Conservation (phyloP, 1,140 invertebrate species). For the Lutraria rhynchaena region DNA sequence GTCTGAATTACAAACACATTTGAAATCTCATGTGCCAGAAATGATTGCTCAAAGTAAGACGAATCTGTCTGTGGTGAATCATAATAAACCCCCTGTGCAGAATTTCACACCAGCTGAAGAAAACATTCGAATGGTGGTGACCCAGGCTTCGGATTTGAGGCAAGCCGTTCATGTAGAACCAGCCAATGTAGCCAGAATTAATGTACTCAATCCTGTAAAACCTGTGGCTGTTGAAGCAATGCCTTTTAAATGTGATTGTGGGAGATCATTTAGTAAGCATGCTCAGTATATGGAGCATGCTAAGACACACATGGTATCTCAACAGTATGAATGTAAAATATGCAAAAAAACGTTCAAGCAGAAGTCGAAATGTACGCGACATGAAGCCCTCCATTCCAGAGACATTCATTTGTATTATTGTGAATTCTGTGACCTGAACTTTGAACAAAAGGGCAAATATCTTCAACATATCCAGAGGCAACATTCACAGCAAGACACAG, state of each 20-base stretch:
- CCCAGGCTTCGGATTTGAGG: background rate
- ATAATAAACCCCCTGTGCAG: background rate
- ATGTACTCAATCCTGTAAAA: background rate
- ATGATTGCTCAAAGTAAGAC: conserved; percentile 26
- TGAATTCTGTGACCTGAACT: conserved; percentile 43
- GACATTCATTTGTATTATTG: conserved; percentile 39
- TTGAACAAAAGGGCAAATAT: conserved; percentile 54
- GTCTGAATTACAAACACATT: conserved; percentile 29
- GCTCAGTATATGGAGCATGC: conserved; percentile 8
- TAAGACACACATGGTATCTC: conserved; percentile 21
- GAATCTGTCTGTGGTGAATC: background rate
- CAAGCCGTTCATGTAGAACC: too few species aligned
- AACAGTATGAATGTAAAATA: conserved; percentile 42
- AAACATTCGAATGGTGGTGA: background rate
- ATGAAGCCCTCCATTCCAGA: conserved; percentile 40
- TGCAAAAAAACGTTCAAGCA: conserved; percentile 47
- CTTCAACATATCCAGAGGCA: conserved; percentile 33
- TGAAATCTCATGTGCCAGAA: conserved; percentile 39
- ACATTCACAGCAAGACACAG: conserved; percentile 4
- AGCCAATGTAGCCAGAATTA: background rate
- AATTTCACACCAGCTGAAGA: background rate
- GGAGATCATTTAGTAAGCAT: conserved; percentile 10
- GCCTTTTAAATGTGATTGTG: conserved; percentile 1
- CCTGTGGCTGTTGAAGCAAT: background rate
- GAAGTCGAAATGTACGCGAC: conserved; percentile 41